Evolutionary conservation across 2,797 vertebrate genomes (phyloP).

Genomic region (Sebastes ruberrimus): DNA sequence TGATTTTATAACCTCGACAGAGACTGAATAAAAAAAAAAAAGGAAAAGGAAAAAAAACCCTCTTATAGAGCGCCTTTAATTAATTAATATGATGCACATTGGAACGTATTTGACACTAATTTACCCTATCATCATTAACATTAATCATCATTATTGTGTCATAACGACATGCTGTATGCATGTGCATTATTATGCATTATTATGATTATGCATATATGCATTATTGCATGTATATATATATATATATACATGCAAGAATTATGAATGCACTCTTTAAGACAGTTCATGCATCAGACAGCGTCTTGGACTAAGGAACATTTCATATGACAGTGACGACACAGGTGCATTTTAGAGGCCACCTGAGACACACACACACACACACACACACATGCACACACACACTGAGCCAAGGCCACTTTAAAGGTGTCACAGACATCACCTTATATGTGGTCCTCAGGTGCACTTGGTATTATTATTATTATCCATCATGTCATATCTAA

Average conservation of each 20-base stretch:
- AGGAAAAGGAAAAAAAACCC: not conserved
- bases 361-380: conserved; percentile 11
- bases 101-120: not conserved
- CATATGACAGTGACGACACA: conserved; percentile 46
- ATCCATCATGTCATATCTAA: not conserved
- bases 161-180: not conserved
- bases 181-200: no score
- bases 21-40: not conserved
- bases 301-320: not conserved
- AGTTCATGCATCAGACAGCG: not conserved
- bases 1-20: conserved; percentile 13
- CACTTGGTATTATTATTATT: not conserved
- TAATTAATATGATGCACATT: not conserved
- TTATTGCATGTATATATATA: no score
- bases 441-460: conserved; percentile 10
- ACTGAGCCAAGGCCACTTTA: conserved; percentile 39
- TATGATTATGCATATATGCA: no score
- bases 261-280: not conserved
- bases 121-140: not conserved
- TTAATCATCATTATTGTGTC: not conserved
- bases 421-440: conserved; percentile 29
- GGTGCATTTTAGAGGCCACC: conserved; percentile 38
- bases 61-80: not conserved
- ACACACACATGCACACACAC: conserved; percentile 14
- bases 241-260: no score